Base-by-base conservation (phyloP, 2,888 invertebrate species). In the Lydus trimaculatus region DNA sequence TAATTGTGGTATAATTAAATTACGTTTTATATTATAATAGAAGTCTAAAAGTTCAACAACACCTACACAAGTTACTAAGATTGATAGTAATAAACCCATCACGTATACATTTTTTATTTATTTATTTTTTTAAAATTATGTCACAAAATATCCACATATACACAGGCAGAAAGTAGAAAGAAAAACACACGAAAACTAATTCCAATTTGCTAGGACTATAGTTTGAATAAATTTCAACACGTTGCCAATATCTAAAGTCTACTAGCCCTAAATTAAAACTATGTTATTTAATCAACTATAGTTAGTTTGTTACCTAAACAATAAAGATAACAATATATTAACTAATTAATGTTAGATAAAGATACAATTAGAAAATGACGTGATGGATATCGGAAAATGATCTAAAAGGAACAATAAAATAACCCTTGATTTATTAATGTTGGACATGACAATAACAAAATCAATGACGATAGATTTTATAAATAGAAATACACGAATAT, bases 1-100 rank as follows among this genome's bases (percentile, higher is more conserved):
- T 63, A 52, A 66, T 64, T 39, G 67, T 52, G 58, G 72, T 70
- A 33, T 67, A 71, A 36, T 70, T n/a, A 77, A 60, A 64, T 74
- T 73, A 61, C 78, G 71, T 64, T 65, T 78, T 58, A 90, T 85
- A 77, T 88, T 87, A 69, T 84, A 84, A 76, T 88, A 83, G 77
- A 90, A 89, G 67, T 90, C 89, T 64, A 91, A 79, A 58, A 91
- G 87, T 83, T 94, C 94, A 77, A 91, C 81, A 31, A 91, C 89
- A 71, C 94, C 94, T 73, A 93, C 90, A 84, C 93, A 94, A 72
- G 91, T 89, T 67, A 94, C 89, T 72, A 94, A 86, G 78, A 92
- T 86, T 63, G 94, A 94, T 69, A 94, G 85, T 79, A 94, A 84
- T 76, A 94, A 88, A 81, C 94, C 94, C 91, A 94, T 91, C 81